Evolutionary conservation across 2,113 vertebrate genomes (phyloP).

Genomic region (Ahaetulla prasina): DNA sequence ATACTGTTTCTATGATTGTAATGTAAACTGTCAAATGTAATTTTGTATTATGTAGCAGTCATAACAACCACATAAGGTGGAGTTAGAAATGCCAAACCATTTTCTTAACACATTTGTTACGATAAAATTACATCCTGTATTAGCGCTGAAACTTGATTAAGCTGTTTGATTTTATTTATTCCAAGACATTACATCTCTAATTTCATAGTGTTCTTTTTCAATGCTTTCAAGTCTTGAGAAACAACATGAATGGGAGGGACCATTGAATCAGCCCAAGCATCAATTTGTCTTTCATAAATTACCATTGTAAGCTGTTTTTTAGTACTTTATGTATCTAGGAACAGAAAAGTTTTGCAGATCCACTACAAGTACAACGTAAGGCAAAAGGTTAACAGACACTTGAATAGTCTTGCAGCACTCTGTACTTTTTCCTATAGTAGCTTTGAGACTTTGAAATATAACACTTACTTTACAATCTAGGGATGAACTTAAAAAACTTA

Average conservation of each 20-base stretch:
- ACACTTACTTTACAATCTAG: neutral
- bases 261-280: neutral
- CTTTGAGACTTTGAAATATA: neutral
- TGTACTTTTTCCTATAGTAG: neutral
- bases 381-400: no score
- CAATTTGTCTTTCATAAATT: neutral
- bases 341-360: neutral
- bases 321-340: neutral
- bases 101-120: neutral
- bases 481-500: neutral
- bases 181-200: neutral
- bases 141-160: neutral
- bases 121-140: neutral
- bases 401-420: neutral
- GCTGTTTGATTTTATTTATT: neutral
- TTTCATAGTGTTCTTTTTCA: neutral
- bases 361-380: neutral
- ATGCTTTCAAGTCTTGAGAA: neutral
- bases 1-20: neutral
- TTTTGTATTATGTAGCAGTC: neutral
- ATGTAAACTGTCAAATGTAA: neutral
- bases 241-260: neutral
- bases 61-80: neutral
- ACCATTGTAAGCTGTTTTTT: neutral
- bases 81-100: neutral